Evolutionary conservation across 1,140 invertebrate genomes (phyloP), one percentile per base, ranked within the genome.

Genomic region (Pogonomyrmex barbatus): DNA sequence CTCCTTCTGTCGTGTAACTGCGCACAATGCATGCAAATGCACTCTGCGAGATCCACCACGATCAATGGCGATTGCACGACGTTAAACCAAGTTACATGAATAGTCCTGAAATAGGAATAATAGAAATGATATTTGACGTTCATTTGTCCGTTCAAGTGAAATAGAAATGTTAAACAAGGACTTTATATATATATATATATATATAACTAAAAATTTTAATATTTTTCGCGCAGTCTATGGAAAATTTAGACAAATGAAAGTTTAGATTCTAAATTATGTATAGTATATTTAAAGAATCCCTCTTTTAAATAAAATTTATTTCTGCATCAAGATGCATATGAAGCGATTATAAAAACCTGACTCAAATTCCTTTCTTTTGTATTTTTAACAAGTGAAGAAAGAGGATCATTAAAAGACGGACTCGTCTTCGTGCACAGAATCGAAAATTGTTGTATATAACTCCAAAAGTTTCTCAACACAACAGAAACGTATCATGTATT

Each of bases 1-100:
- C 90, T 90, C 83, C 54, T 62, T 56, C 71, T 60, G 54, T 24
- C 68, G 39, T 50, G 24, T 88, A 75, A 82, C 33, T n/a, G 60
- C 42, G 30, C 45, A 62, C 45, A 39, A 62, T 45, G 50, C 77
- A 8, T 60, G 47, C 42, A 45, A 12, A 42, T 33, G 52, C 52
- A 24, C 65, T 65, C n/a, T 5, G 52, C 78, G 50, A 50, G 36
- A 36, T 79, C 24, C 24, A 56, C n/a, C 8, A 12, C 36, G 67
- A 73, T 47, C 12, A 33, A 10, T 45, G 50, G 50, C 78, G 36
- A 52, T 30, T 54, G 47, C 14, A 14, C 24, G 10, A 68, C 30
- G 10, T 60, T 47, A 65, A 65, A 78, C 17, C 10, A 30, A 65
- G 14, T 36, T 36, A 78, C 17, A 24, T 1, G 45, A 63, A 77